These are phyloP conservation scores for Akabosia matsudoensis DNA, from an alignment of 1,140 invertebrate species.

Conservation along the genomic window DNA sequence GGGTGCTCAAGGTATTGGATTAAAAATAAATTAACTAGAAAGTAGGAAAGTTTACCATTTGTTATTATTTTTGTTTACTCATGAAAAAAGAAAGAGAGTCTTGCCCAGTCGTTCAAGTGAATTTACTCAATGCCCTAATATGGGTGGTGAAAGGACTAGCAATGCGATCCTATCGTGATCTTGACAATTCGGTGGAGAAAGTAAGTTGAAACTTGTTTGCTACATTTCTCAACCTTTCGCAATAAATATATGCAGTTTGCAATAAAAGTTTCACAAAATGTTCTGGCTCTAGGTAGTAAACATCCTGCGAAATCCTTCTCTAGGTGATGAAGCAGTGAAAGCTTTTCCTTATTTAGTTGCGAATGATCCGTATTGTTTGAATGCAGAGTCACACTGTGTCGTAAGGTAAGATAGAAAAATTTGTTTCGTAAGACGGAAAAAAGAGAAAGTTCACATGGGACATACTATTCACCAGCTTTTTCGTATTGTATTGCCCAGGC, in stretches of 20 bases:
- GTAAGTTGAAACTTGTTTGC: background rate
- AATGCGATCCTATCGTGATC: constrained; percentile 28
- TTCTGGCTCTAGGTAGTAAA: constrained; percentile 15
- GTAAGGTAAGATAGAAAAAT: constrained; percentile 29
- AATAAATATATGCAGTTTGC: too few relatives aligned
- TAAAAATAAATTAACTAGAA: too few relatives aligned
- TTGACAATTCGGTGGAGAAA: constrained; percentile 36
- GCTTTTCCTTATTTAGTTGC: constrained; percentile 31
- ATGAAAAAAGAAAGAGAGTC: too few relatives aligned
- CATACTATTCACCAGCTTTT: too few relatives aligned
- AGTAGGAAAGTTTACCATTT: too few relatives aligned
- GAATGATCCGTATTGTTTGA: constrained; percentile 32
- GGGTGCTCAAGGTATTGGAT: background rate
- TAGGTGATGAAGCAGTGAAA: constrained; percentile 24
- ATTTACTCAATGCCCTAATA: constrained; percentile 23
- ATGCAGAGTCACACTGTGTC: constrained; percentile 33
- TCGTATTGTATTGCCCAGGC: constrained; percentile 23
- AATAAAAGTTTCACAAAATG: background rate
- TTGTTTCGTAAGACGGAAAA: too few relatives aligned
- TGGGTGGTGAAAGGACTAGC: constrained; percentile 40
- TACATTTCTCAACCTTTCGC: too few relatives aligned
- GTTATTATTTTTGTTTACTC: background rate
- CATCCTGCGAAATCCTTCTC: background rate
- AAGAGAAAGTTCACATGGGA: too few relatives aligned
- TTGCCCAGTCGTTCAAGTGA: background rate